phyloP scores from a whole-genome alignment of 1,140 invertebrate genomes.

The Drosophila auraria region DNA sequence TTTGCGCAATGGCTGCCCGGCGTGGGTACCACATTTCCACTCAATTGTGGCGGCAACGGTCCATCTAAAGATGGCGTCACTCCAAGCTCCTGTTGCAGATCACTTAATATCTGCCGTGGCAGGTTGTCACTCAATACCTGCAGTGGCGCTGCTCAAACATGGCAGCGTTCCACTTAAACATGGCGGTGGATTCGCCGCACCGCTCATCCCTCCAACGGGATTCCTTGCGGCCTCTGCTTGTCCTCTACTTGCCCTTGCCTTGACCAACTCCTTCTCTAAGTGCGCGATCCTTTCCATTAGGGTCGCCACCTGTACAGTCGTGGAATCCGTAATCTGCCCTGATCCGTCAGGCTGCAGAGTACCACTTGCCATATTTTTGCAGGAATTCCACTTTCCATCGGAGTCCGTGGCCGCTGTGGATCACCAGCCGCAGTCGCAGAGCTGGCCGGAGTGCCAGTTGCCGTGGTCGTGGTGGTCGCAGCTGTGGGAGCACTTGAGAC shows the following conservation, averaged over 20 bases:
- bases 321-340: background rate
- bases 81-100: background rate
- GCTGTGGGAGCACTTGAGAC: background rate
- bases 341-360: background rate
- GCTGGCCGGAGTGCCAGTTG: background rate
- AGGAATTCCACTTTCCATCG: background rate
- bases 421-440: slow-evolving; percentile 4
- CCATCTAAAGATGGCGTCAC: background rate
- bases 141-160: background rate
- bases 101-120: background rate
- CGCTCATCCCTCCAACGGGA: background rate
- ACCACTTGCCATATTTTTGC: too few relatives aligned
- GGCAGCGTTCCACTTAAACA: background rate
- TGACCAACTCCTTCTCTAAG: background rate
- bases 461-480: background rate
- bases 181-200: background rate
- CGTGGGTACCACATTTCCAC: background rate
- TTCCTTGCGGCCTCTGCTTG: background rate
- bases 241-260: slow-evolving; percentile 4
- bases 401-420: background rate
- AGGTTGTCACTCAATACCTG: slow-evolving; percentile 1
- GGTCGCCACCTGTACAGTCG: too few relatives aligned
- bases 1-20: too few relatives aligned
- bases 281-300: slow-evolving; percentile 1
- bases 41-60: background rate